These are phyloP conservation scores for Pluvianellus socialis DNA, from an alignment of 2,113 vertebrate species.

Conservation along the genomic window DNA sequence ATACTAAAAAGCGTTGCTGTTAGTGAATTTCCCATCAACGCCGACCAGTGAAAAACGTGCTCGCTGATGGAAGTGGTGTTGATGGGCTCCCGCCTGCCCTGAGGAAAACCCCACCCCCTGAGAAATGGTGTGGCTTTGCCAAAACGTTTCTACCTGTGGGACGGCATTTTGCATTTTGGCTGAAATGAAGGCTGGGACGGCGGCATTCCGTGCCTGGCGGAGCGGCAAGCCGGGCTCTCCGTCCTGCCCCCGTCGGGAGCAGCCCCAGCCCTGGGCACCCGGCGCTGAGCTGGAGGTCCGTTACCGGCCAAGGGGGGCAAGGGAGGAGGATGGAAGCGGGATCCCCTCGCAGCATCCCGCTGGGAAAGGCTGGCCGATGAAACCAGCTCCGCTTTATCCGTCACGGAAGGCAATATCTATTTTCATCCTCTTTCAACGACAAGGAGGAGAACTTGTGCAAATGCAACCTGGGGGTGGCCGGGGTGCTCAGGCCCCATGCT, in stretches of 20 bases:
- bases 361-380: accelerated
- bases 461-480: background rate
- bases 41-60: no score
- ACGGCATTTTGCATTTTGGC: background rate
- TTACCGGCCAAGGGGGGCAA: accelerated
- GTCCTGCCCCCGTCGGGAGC: accelerated
- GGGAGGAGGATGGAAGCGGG: accelerated
- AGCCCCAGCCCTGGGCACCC: background rate
- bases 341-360: accelerated
- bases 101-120: background rate
- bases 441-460: background rate
- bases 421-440: background rate
- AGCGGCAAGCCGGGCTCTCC: accelerated
- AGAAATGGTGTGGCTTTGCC: background rate
- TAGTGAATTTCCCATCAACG: background rate
- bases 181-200: accelerated
- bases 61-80: background rate
- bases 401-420: background rate
- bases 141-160: background rate
- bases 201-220: accelerated
- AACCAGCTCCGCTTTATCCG: background rate
- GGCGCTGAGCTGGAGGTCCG: no score
- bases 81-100: background rate
- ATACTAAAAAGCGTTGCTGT: background rate
- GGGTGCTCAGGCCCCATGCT: background rate